Conservation (phyloP, 2,888 invertebrate species). For the Priocnemis perturbator region DNA sequence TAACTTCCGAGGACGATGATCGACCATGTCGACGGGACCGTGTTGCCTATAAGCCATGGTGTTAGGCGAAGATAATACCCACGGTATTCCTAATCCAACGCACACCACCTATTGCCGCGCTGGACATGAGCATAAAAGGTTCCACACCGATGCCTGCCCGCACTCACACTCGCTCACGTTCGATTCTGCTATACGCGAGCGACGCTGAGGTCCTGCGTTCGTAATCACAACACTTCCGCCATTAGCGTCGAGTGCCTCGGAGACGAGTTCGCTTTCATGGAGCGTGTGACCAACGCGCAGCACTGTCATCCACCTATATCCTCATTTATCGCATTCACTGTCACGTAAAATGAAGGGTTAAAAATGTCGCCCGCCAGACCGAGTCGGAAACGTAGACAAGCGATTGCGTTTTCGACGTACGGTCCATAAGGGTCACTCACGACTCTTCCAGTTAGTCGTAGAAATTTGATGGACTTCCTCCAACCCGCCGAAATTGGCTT, state of each 20-base stretch:
- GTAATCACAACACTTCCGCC: constrained; percentile 27
- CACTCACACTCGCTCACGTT: too few relatives aligned
- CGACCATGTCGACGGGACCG: constrained; percentile 14
- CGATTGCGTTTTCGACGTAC: too few relatives aligned
- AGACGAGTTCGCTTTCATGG: constrained; percentile 32
- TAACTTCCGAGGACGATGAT: constrained; percentile 16
- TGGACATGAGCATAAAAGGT: too few relatives aligned
- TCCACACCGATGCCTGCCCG: too few relatives aligned
- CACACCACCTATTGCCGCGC: too few relatives aligned
- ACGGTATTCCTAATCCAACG: constrained; percentile 15
- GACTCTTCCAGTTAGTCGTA: too few relatives aligned
- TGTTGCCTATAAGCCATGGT: constrained; percentile 7
- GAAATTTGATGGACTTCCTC: too few relatives aligned
- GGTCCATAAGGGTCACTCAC: too few relatives aligned
- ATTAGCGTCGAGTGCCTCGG: constrained; percentile 25
- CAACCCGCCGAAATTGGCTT: too few relatives aligned
- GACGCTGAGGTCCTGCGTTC: constrained; percentile 14
- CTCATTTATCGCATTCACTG: neutral
- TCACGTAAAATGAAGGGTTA: neutral
- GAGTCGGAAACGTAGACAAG: too few relatives aligned
- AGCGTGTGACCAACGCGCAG: constrained; percentile 21
- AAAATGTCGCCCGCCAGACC: constrained; percentile 5
- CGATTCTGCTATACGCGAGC: neutral
- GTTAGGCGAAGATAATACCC: constrained; percentile 10
- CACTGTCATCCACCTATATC: constrained; percentile 16